Conservation (phyloP, 35 echinoderm and acorn worm genomes). For the Lytechinus variegatus region DNA sequence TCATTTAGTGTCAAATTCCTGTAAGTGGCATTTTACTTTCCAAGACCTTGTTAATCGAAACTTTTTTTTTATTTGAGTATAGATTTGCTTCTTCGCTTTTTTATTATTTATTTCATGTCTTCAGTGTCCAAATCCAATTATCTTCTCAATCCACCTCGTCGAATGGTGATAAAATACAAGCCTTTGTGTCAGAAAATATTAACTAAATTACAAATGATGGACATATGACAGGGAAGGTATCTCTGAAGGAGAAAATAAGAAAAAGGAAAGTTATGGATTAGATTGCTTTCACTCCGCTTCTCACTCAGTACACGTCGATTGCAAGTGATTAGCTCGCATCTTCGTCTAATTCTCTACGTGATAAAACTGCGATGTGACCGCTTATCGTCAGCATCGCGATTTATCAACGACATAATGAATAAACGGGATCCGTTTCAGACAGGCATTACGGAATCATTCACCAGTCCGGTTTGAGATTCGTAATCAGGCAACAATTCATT, state of each 20-base stretch:
- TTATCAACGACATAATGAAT: constrained; percentile 28
- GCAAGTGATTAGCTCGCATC: constrained; percentile 26
- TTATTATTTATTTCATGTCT: neutral
- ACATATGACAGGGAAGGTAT: neutral
- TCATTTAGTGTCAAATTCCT: neutral
- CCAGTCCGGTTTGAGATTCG: constrained; percentile 15
- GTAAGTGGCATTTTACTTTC: neutral
- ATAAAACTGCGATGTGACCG: constrained; percentile 42
- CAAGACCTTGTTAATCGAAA: neutral
- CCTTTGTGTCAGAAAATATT: neutral
- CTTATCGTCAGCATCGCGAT: constrained; percentile 35
- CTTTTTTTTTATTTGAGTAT: neutral
- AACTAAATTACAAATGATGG: constrained; percentile 20
- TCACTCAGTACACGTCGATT: constrained; percentile 27
- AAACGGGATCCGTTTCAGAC: constrained; percentile 41
- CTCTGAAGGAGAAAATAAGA: neutral
- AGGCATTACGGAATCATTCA: constrained; percentile 44
- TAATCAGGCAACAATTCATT: constrained; percentile 39
- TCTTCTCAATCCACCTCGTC: neutral
- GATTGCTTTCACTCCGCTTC: neutral
- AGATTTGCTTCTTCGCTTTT: neutral
- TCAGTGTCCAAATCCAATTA: constrained; percentile 1
- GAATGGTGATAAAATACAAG: constrained; percentile 5
- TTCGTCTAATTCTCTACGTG: constrained; percentile 44
- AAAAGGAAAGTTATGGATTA: neutral